Percentiles rank a stretch among this genome's conserved stretches.
Conservation (phyloP, 1,140 invertebrate species). For the Drosophila quadrilineata region DNA sequence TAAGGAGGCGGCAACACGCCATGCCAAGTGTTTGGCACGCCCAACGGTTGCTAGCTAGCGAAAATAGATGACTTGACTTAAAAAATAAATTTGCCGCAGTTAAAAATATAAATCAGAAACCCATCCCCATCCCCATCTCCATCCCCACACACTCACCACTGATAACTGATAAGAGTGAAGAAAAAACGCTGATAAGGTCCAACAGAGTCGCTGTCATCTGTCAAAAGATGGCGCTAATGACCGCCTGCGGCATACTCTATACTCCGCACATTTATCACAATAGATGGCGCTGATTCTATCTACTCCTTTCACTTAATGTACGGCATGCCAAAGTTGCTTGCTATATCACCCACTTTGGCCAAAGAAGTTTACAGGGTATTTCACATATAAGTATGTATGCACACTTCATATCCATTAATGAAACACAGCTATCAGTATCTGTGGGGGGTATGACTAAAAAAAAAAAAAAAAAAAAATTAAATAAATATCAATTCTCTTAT, state of each 20-base stretch:
- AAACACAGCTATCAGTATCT: constrained; percentile 22
- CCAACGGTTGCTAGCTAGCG: constrained; percentile 38
- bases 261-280: too few species aligned
- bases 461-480: too few species aligned
- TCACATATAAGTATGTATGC: constrained; percentile 1
- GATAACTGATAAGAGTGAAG: constrained; percentile 36
- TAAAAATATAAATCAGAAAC: constrained; percentile 57
- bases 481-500: too few species aligned
- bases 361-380: too few species aligned
- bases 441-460: constrained; percentile 16
- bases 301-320: too few species aligned
- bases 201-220: too few species aligned
- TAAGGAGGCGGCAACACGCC: constrained; percentile 32
- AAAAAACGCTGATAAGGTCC: constrained; percentile 5
- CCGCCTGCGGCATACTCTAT: too few species aligned
- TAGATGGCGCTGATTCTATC: too few species aligned
- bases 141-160: background rate
- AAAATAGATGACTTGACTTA: constrained; percentile 27
- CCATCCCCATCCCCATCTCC: background rate
- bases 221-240: too few species aligned
- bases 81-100: constrained; percentile 36
- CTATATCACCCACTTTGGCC: too few species aligned
- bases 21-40: constrained; percentile 17
- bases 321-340: too few species aligned
- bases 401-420: constrained; percentile 52